These are phyloP conservation scores for Heliconius himera DNA, from an alignment of 1,140 invertebrate species.

Conservation along the genomic window DNA sequence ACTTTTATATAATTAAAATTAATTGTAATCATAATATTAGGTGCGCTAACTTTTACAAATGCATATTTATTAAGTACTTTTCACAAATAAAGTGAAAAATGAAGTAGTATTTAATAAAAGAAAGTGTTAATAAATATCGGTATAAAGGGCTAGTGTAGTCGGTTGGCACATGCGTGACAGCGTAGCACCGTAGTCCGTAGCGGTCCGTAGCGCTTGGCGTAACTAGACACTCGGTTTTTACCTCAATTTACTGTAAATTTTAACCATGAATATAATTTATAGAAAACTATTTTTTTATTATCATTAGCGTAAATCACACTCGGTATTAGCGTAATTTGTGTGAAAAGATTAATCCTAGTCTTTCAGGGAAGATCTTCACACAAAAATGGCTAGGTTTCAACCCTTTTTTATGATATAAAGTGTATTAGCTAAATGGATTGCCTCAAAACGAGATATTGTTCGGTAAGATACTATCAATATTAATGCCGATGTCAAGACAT, in stretches of 20 bases:
- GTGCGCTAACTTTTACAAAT: neutral
- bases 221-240: conserved; percentile 10
- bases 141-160: conserved; percentile 29
- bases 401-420: neutral
- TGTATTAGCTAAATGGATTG: neutral
- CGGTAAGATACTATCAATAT: conserved; percentile 5
- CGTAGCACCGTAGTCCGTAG: conserved; percentile 39
- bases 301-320: neutral
- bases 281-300: neutral
- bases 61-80: neutral
- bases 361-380: neutral
- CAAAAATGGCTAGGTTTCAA: neutral
- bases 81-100: neutral
- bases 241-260: neutral
- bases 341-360: neutral
- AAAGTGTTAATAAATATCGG: conserved; percentile 14
- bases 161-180: conserved; percentile 43
- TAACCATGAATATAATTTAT: neutral
- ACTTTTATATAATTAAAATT: neutral
- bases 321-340: neutral
- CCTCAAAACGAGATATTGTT: neutral
- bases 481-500: conserved; percentile 9
- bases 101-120: neutral
- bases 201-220: conserved; percentile 35
- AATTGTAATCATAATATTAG: neutral